These are phyloP conservation scores for Ictalurus punctatus DNA, from an alignment of 2,113 vertebrate genomes.

Conservation along the genomic window DNA sequence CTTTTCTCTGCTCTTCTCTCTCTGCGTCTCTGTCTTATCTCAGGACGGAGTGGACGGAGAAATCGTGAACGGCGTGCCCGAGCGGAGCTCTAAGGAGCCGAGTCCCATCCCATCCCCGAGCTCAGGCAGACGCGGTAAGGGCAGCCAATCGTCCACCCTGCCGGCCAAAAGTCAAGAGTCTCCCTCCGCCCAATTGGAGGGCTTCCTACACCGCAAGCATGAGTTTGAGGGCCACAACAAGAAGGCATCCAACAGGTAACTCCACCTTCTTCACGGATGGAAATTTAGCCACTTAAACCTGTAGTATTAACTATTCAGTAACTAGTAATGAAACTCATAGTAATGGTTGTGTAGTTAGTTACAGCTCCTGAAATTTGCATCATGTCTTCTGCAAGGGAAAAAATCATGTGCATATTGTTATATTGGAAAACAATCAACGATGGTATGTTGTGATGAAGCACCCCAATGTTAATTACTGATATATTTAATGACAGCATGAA, in stretches of 20 bases:
- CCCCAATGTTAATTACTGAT: too few species aligned
- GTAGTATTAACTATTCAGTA: neutral
- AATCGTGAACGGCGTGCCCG: conserved; percentile 88
- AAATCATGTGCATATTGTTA: neutral
- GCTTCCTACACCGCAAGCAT: conserved; percentile 89
- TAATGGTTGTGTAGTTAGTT: neutral
- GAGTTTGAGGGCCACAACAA: conserved; percentile 95
- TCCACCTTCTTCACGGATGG: neutral
- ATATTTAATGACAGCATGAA: too few species aligned
- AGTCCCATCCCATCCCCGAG: conserved; percentile 85
- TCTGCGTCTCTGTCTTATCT: conserved; percentile 39
- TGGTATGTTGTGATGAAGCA: neutral
- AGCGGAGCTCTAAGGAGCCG: conserved; percentile 90
- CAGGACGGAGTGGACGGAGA: conserved; percentile 80
- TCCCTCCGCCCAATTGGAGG: conserved; percentile 83
- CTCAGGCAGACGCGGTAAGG: conserved; percentile 80
- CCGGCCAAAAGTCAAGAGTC: conserved; percentile 83
- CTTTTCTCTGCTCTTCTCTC: neutral
- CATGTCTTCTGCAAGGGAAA: conserved; percentile 10
- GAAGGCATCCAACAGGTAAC: conserved; percentile 94
- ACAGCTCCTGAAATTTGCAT: neutral
- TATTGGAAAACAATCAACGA: neutral
- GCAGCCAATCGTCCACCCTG: conserved; percentile 83
- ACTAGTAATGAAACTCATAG: neutral
- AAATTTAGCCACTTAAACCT: neutral